phyloP scores from a whole-genome alignment of 2,888 invertebrate species.

The Conops quadrifasciatus region DNA sequence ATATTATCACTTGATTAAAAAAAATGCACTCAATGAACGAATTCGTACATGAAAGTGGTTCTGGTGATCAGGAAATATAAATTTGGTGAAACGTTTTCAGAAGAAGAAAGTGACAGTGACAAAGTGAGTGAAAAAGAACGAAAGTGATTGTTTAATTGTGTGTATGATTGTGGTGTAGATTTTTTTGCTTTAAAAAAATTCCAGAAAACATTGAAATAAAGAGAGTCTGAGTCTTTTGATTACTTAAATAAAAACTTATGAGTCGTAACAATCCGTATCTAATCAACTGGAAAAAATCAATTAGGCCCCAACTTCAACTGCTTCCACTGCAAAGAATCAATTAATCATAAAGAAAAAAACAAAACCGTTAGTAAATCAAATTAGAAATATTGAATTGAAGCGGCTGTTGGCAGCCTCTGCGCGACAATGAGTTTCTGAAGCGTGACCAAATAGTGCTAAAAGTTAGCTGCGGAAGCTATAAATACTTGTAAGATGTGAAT shows the following conservation, averaged over 20 bases:
- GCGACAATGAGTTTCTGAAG: neutral
- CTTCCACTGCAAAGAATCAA: conserved; percentile 65
- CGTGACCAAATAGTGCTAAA: neutral
- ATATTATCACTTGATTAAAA: no score
- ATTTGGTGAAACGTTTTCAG: no score
- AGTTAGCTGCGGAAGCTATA: conserved; percentile 6
- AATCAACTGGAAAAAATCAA: conserved; percentile 58
- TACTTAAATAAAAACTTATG: conserved; percentile 47
- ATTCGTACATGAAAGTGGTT: no score
- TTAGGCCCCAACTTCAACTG: conserved; percentile 65
- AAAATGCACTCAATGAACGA: no score
- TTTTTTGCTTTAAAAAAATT: conserved; percentile 11
- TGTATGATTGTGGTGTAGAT: neutral
- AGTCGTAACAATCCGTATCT: conserved; percentile 55
- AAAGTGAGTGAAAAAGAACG: no score
- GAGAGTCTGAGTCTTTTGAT: conserved; percentile 49
- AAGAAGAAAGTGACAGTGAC: no score
- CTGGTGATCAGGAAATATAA: no score
- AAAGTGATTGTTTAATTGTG: no score
- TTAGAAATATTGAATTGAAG: conserved; percentile 34
- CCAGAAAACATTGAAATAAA: conserved; percentile 39
- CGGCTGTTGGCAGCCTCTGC: neutral
- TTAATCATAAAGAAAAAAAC: conserved; percentile 61
- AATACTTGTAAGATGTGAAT: neutral
- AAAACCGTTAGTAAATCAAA: conserved; percentile 56